Evolutionary conservation across 2,113 vertebrate genomes (phyloP), one percentile per base, ranked within the genome.

Genomic region (Gorilla gorilla): DNA sequence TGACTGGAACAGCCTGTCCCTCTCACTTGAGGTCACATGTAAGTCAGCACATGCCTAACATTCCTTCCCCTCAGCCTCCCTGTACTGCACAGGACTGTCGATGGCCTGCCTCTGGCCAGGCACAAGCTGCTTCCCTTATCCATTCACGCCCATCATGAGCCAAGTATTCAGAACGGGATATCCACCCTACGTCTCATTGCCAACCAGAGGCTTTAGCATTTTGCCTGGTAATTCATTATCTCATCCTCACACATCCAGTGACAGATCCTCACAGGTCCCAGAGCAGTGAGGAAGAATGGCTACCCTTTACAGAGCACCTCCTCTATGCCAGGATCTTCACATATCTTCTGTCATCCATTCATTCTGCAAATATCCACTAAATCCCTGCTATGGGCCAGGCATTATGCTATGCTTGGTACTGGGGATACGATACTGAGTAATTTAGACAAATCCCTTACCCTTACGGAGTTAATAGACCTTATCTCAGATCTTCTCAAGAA

Each of bases 101-200:
- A 0, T 17, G 18, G 78, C 52, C 61, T 9, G 13, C 43, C 7
- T 45, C 57, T 70, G 48, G 25, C 43, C 43, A 13, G 23, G 9
- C 7, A 17, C 10, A 2, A 55, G 23, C 45, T 35, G 16, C 61
- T 22, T 50, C 23, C 89, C 20, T 40, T 32, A 59, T 38, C 52
- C 38, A 30, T 43, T 38, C 61, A 79, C 9, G 5, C 6, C 10
- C 5, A 0, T n/a, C 43, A 45, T 23, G 35, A 10, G 12, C 1
- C 0, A 0, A 23, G 23, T 6, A 3, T 32, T 59, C 72, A 85
- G 35, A 32, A 55, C 25, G 48, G 10, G 7, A 79, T 72, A 59
- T 3, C 57, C 8, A 16, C 22, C 43, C 55, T 6, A 2, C 13
- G 10, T 2, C 22, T 66, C 13, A 20, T 0, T 40, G 35, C 50